A percentile compares a stretch with the other conserved stretches of the same genome.
phyloP scores from a whole-genome alignment of 2,113 vertebrate species.

The Corvus cornix region DNA sequence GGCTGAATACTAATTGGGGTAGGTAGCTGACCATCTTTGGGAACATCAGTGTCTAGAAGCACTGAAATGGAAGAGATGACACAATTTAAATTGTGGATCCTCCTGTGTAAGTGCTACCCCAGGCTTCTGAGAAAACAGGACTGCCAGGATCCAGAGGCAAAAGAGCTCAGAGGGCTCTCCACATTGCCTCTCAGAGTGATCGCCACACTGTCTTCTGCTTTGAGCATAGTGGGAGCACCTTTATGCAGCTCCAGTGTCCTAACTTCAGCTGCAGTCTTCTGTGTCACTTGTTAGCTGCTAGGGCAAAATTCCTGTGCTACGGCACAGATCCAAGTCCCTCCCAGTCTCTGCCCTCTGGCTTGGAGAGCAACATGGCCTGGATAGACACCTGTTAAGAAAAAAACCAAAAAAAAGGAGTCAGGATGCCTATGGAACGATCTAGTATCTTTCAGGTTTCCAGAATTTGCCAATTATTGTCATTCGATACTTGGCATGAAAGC shows the following conservation, averaged over 20 bases:
- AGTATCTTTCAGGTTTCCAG: not conserved
- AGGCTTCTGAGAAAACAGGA: not conserved
- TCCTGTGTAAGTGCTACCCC: rapidly evolving
- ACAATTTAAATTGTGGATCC: not conserved
- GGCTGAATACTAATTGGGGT: not conserved
- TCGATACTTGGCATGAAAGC: not conserved
- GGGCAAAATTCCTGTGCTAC: not conserved
- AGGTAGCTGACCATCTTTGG: not conserved
- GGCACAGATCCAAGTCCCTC: not conserved
- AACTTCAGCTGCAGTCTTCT: not conserved
- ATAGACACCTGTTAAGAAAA: not conserved
- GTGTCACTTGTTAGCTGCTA: rapidly evolving
- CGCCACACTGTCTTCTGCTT: not conserved
- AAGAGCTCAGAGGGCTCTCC: not conserved
- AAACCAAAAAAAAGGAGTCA: not conserved
- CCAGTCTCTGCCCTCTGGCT: not conserved
- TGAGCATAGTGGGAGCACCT: not conserved
- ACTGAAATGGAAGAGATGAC: not conserved
- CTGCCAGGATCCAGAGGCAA: not conserved
- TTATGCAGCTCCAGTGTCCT: not conserved
- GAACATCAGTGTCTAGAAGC: not conserved
- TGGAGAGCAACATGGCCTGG: not conserved
- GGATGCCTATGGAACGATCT: not conserved
- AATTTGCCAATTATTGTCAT: not conserved
- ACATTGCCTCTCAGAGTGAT: not conserved